These are phyloP conservation scores for Bacillus rossius DNA, from an alignment of 1,140 invertebrate species.

Conservation along the genomic window DNA sequence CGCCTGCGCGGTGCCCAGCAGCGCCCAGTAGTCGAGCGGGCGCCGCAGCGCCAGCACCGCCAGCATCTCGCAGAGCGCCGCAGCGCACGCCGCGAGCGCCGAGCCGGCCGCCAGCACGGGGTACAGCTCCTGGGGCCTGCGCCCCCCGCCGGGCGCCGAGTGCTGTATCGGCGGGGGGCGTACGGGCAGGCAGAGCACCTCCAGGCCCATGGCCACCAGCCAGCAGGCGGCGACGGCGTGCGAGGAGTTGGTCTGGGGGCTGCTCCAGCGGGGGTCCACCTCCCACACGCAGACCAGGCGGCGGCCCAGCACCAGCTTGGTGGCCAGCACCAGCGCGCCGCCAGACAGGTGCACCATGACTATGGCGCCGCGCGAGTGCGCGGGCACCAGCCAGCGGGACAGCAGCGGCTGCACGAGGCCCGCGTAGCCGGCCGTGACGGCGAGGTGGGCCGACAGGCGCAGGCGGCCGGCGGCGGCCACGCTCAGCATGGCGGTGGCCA, in stretches of 20 bases:
- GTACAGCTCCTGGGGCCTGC: background rate
- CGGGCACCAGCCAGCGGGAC: background rate
- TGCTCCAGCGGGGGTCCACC: too few species aligned
- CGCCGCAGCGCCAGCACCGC: background rate
- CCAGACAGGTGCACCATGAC: background rate
- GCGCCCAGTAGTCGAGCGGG: background rate
- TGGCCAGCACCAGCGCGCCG: background rate
- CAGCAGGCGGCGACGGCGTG: too few species aligned
- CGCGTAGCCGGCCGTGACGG: background rate
- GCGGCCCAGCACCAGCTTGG: background rate
- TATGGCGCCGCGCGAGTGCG: background rate
- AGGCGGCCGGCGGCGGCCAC: too few species aligned
- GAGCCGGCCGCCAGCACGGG: background rate
- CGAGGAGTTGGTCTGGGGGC: too few species aligned
- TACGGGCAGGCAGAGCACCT: background rate
- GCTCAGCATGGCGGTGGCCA: too few species aligned
- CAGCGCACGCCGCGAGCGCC: background rate
- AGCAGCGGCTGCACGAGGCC: background rate
- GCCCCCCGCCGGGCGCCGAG: background rate
- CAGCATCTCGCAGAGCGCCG: background rate
- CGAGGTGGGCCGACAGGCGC: background rate
- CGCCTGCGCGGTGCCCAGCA: background rate
- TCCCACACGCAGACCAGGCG: background rate
- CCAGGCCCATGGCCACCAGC: background rate
- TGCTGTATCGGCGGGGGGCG: too few species aligned